Base-by-base conservation (phyloP, 2,888 invertebrate genomes). In the Druceiella hillmani region DNA sequence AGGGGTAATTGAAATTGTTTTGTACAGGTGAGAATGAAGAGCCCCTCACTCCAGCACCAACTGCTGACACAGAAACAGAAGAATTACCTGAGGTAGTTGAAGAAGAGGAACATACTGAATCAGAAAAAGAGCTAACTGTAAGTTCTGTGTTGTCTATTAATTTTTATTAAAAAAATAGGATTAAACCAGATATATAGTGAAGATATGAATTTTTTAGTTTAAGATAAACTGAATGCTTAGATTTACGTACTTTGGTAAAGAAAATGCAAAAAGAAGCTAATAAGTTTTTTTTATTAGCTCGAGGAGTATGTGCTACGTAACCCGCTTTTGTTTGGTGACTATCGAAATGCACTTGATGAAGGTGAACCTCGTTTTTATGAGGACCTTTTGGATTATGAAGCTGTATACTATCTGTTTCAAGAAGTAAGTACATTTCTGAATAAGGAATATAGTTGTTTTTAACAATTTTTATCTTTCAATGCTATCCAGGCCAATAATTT, bases 271-370 rank as follows among this genome's bases (percentile, higher is more conserved):
- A n/a, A n/a, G n/a, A n/a, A n/a, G n/a, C n/a, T n/a, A n/a, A n/a
- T n/a, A n/a, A n/a, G n/a, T n/a, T n/a, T n/a, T 50, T 55, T 37
- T 55, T 46, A 45, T 10, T 48, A 70, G 70, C 31, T 76, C 24
- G 65, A 69, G 45, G 84, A 87, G 28, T 88, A 86, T 55, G 79
- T 78, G 0, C 66, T 89, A 51, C 72, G 87, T 9, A 84, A 93
- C 62, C 94, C 94, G 0, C 54, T 91, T 32, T 67, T 94, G 1
- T 94, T 84, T 56, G 93, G 93, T 0, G 93, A 94, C 56, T 93
- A 86, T 53, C 75, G 91, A 28, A 92, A 91, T 53, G 87, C 91
- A 0, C 66, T 86, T 16, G 85, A 86, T 46, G 87, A 89, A 53
- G 79, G 79, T 0, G 89, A 89, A 49, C 70, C 79, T 0, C 70